These are phyloP conservation scores for Carterocephalus palaemon DNA, from an alignment of 2,888 invertebrate genomes.

Conservation along the genomic window DNA sequence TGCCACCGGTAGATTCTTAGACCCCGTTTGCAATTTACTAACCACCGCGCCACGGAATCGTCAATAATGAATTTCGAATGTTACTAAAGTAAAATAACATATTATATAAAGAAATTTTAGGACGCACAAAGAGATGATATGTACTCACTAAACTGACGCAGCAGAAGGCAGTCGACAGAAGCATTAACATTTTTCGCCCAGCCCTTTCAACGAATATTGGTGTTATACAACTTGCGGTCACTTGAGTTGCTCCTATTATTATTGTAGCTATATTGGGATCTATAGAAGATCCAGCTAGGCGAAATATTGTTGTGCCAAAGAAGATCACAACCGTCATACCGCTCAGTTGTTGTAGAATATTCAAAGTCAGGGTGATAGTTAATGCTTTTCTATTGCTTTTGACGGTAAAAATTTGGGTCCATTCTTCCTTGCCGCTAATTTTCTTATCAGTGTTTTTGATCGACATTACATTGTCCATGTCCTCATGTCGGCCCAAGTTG, in stretches of 20 bases:
- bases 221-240: constrained; percentile 22
- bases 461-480: constrained; percentile 36
- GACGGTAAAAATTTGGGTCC: constrained; percentile 38
- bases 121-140: neutral
- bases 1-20: too few species aligned
- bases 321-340: constrained; percentile 24
- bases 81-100: too few species aligned
- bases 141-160: constrained; percentile 31
- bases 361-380: neutral
- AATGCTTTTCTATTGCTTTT: constrained; percentile 11
- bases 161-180: constrained; percentile 23
- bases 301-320: constrained; percentile 27
- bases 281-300: constrained; percentile 23
- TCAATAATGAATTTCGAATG: neutral
- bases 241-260: constrained; percentile 26
- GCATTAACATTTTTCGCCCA: constrained; percentile 25
- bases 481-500: constrained; percentile 43
- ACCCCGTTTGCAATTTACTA: too few species aligned
- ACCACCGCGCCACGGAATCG: too few species aligned
- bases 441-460: constrained; percentile 33
- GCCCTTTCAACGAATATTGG: constrained; percentile 28
- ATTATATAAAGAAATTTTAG: neutral
- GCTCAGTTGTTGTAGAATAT: constrained; percentile 17
- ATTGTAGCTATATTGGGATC: constrained; percentile 26
- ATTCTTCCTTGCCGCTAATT: constrained; percentile 30